Percentiles rank a stretch among this genome's conserved stretches.
These are phyloP conservation scores for Smutsia temminckii DNA, from an alignment of 2,797 vertebrate genomes.

Conservation along the genomic window DNA sequence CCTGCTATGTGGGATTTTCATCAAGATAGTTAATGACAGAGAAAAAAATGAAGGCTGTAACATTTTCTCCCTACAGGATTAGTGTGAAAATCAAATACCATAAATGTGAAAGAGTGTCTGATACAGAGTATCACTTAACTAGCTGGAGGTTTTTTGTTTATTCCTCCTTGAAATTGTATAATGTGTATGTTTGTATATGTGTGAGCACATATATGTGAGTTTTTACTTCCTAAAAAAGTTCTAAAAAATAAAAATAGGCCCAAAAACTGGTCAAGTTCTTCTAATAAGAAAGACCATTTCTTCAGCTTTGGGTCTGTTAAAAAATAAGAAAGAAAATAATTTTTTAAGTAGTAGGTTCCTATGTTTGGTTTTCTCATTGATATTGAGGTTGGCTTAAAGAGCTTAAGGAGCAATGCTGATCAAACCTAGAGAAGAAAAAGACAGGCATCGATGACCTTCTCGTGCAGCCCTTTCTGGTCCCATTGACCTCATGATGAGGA, in stretches of 20 bases:
- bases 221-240: not conserved
- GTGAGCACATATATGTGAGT: not conserved
- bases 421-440: not conserved
- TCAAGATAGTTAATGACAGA: not conserved
- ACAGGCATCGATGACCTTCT: not conserved
- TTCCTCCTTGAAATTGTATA: not conserved
- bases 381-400: not conserved
- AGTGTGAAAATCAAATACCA: not conserved
- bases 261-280: not conserved
- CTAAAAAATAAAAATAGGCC: not conserved
- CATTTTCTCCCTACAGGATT: not conserved
- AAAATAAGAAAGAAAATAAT: not conserved
- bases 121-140: not conserved
- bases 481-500: not conserved
- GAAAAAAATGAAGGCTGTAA: not conserved
- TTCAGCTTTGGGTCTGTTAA: not conserved
- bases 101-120: not conserved
- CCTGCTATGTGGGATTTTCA: not conserved
- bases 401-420: not conserved
- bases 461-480: not conserved
- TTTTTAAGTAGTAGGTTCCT: not conserved
- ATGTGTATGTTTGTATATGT: not conserved
- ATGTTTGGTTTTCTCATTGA: not conserved
- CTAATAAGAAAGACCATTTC: constrained; percentile 23
- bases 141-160: not conserved